These are phyloP conservation scores for Gymnoscopelus braueri DNA, from an alignment of 2,797 vertebrate genomes.

Conservation along the genomic window DNA sequence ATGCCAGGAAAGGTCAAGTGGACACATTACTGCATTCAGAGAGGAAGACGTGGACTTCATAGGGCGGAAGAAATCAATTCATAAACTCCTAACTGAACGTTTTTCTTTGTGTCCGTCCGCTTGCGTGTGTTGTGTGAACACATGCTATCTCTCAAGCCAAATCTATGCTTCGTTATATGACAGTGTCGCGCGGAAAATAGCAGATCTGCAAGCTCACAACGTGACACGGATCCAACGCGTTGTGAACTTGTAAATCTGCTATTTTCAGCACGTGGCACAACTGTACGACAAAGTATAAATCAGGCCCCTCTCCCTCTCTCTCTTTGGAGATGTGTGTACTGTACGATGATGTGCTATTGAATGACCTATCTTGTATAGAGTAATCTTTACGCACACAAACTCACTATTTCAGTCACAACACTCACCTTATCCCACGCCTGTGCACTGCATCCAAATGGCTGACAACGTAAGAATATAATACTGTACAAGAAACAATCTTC, in stretches of 20 bases:
- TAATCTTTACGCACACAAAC: slow-evolving; percentile 57
- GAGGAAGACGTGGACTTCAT: slow-evolving; percentile 74
- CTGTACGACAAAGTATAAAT: no score
- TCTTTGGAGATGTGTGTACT: slow-evolving; percentile 43
- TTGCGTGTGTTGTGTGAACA: slow-evolving; percentile 25
- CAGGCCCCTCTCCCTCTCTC: slow-evolving; percentile 53
- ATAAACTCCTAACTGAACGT: slow-evolving; percentile 78
- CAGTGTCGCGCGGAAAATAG: no score
- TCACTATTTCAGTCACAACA: slow-evolving; percentile 53
- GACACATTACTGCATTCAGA: slow-evolving; percentile 71
- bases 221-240: no score
- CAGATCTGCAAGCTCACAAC: no score
- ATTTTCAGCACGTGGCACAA: no score
- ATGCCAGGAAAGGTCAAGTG: slow-evolving; percentile 80
- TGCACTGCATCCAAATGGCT: slow-evolving; percentile 61
- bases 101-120: slow-evolving; percentile 55
- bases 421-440: slow-evolving; percentile 55
- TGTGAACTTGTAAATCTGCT: no score
- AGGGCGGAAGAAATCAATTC: slow-evolving; percentile 83
- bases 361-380: slow-evolving; percentile 70
- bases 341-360: slow-evolving; percentile 59
- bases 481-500: slow-evolving; percentile 42
- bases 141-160: slow-evolving; percentile 35
- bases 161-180: not conserved
- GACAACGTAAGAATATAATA: slow-evolving; percentile 36